Conservation (phyloP, 2,888 invertebrate genomes). For the Polymixis lichenea region DNA sequence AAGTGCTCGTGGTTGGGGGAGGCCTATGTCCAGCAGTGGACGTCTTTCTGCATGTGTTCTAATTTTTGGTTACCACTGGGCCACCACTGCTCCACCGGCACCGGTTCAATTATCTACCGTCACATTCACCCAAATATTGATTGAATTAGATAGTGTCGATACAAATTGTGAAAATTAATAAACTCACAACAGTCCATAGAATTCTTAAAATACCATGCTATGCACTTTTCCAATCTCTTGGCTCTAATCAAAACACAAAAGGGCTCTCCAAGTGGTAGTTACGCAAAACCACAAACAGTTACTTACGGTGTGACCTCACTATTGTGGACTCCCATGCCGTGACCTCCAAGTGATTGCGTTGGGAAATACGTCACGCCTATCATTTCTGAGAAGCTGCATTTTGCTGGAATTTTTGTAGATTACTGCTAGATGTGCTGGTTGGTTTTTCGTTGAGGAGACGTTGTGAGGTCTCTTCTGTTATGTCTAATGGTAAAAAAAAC, state of each 20-base stretch:
- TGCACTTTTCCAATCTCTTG: conserved; percentile 34
- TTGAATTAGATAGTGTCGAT: no score
- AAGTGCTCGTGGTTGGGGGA: no score
- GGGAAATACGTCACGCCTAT: conserved; percentile 39
- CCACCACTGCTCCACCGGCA: no score
- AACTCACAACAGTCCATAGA: neutral
- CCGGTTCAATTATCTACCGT: no score
- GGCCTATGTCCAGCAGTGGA: no score
- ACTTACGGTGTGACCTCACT: conserved; percentile 46
- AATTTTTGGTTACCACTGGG: no score
- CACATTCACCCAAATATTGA: no score
- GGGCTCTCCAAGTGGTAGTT: conserved; percentile 12
- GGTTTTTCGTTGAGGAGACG: neutral
- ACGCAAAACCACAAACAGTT: conserved; percentile 48
- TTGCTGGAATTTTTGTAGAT: neutral
- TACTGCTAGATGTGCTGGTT: neutral
- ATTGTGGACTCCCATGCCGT: conserved; percentile 37
- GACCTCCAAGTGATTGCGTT: conserved; percentile 50
- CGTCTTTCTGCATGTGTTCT: no score
- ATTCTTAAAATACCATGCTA: neutral
- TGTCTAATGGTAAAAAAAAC: neutral
- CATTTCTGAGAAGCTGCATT: conserved; percentile 16
- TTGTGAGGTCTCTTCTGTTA: neutral
- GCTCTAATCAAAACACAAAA: conserved; percentile 37
- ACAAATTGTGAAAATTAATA: no score